Evolutionary conservation across 2,113 vertebrate species (phyloP).

Genomic region (Argyrosomus japonicus): DNA sequence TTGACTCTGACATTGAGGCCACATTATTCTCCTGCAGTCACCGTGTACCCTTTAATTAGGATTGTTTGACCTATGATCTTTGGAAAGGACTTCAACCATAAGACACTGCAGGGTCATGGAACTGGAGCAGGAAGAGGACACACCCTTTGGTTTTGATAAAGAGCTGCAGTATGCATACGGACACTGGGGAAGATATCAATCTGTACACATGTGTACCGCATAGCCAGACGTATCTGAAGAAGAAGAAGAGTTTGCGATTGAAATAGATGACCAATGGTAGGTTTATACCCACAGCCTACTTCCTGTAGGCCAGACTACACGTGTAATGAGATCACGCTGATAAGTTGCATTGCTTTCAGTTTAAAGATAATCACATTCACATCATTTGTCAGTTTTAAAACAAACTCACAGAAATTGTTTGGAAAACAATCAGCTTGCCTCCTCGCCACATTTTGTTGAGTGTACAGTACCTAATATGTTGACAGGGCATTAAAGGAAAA

Average conservation of each 20-base stretch:
- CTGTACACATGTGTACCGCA: too few relatives aligned
- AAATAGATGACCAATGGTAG: too few relatives aligned
- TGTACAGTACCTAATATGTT: background rate
- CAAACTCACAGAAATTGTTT: slow-evolving; percentile 32
- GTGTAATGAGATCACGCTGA: background rate
- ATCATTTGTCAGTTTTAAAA: slow-evolving; percentile 58
- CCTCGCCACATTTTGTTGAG: slow-evolving; percentile 6
- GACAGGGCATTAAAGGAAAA: background rate
- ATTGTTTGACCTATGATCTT: slow-evolving; percentile 72
- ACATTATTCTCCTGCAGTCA: slow-evolving; percentile 71
- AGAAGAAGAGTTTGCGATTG: too few relatives aligned
- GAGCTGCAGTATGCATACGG: background rate
- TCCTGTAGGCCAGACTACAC: too few relatives aligned
- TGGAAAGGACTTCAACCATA: slow-evolving; percentile 52
- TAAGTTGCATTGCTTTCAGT: background rate
- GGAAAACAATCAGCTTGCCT: slow-evolving; percentile 20
- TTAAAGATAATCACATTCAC: slow-evolving; percentile 6
- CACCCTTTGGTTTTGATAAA: slow-evolving; percentile 33
- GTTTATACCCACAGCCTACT: too few relatives aligned
- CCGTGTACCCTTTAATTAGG: slow-evolving; percentile 80
- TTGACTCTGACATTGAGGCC: slow-evolving; percentile 69
- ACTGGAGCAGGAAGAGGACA: slow-evolving; percentile 23
- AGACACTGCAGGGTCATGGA: slow-evolving; percentile 45
- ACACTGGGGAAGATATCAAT: background rate
- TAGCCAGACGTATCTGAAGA: too few relatives aligned